phyloP scores from a whole-genome alignment of 2,113 vertebrate genomes.

The Pteronura brasiliensis region DNA sequence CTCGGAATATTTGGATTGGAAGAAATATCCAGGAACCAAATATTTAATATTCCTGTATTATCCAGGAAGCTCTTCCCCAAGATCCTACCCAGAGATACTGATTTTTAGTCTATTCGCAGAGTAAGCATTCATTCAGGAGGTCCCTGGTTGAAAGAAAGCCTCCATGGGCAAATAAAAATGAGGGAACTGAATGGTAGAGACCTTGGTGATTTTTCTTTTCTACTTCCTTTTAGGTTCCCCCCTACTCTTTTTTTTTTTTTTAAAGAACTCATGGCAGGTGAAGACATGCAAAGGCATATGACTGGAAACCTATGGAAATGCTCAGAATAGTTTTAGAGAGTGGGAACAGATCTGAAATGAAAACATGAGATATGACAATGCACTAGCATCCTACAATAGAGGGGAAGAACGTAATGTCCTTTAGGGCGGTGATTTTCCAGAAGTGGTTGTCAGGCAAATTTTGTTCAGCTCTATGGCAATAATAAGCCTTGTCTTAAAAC shows the following conservation, averaged over 20 bases:
- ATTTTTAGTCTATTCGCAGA: not conserved
- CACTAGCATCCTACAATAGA: not conserved
- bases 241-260: not conserved
- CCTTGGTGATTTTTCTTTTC: not conserved
- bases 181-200: not conserved
- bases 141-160: not conserved
- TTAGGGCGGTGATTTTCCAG: not conserved
- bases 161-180: not conserved
- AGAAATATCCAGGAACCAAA: not conserved
- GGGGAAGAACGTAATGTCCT: not conserved
- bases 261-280: not conserved
- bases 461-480: not conserved
- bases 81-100: not conserved
- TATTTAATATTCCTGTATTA: not conserved
- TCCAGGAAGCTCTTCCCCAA: not conserved
- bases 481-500: not conserved
- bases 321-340: not conserved
- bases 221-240: not conserved
- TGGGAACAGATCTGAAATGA: not conserved
- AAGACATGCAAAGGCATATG: not conserved
- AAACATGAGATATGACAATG: not conserved
- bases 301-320: not conserved
- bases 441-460: not conserved
- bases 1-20: not conserved
- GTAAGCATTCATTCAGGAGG: not conserved